A percentile compares a stretch with the other conserved stretches of the same genome.
phyloP scores from a whole-genome alignment of 2,113 vertebrate species.

The Rhinoptilus africanus region DNA sequence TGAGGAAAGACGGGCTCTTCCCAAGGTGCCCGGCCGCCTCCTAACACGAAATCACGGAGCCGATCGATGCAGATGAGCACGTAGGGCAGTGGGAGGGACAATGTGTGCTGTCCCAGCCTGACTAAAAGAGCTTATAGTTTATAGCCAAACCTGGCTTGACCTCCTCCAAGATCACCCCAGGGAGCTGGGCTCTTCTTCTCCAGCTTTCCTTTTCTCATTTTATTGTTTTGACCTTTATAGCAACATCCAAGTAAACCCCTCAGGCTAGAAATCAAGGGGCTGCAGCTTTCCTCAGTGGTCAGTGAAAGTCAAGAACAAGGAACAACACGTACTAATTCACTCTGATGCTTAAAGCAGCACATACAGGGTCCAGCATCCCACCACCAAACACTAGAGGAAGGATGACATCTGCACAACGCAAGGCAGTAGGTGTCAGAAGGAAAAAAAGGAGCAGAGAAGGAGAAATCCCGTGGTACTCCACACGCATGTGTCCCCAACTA shows the following conservation, averaged over 20 bases:
- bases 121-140: neutral
- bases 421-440: neutral
- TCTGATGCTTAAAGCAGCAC: neutral
- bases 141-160: neutral
- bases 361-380: neutral
- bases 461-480: neutral
- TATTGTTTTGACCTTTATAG: neutral
- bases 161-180: neutral
- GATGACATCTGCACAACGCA: neutral
- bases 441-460: neutral
- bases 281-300: neutral
- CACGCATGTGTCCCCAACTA: fast-evolving
- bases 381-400: neutral
- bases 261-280: neutral
- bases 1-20: neutral
- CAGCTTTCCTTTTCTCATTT: neutral
- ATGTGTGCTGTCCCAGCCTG: neutral
- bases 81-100: neutral
- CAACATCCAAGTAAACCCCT: neutral
- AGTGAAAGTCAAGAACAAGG: neutral
- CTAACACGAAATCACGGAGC: neutral
- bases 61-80: slow-evolving; percentile 5
- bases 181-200: neutral
- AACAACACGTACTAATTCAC: neutral
- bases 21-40: neutral